phyloP scores from a whole-genome alignment of 2,888 invertebrate genomes.

The Tricholauxania praeusta region DNA sequence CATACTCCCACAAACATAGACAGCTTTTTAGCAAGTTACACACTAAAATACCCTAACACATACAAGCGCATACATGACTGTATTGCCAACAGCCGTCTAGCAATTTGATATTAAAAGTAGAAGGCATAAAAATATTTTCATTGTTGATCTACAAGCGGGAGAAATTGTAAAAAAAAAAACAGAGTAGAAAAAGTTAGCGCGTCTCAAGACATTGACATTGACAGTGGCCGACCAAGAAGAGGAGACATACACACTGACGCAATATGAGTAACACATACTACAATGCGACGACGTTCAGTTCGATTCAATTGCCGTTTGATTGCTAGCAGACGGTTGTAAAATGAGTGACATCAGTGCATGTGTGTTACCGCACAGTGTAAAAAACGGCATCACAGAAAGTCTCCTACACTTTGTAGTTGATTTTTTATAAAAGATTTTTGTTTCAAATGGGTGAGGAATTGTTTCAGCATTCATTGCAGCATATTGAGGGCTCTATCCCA shows the following conservation, averaged over 20 bases:
- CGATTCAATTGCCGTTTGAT: conserved; percentile 38
- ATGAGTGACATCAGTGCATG: conserved; percentile 5
- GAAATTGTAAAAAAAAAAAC: background rate
- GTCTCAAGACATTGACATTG: conserved; percentile 39
- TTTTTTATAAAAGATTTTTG: background rate
- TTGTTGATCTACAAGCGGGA: background rate
- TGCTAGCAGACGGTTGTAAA: conserved; percentile 25
- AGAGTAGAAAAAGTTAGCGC: background rate
- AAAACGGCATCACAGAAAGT: no score
- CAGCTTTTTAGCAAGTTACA: background rate
- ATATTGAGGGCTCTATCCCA: no score
- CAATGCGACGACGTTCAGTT: conserved; percentile 3
- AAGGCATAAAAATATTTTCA: conserved; percentile 1
- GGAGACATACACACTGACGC: background rate
- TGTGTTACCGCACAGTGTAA: background rate
- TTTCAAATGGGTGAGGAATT: conserved; percentile 16
- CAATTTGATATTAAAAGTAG: conserved; percentile 21
- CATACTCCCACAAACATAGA: background rate
- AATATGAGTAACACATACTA: background rate
- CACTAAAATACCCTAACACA: background rate
- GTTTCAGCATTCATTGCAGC: no score
- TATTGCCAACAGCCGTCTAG: conserved; percentile 14
- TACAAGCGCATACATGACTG: background rate
- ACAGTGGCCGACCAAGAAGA: conserved; percentile 22
- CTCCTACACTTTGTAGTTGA: no score